Evolutionary conservation across 92 coral and sea anemone genomes (phyloP), one percentile per base, ranked within the genome.

Genomic region (Porites cylindrica): DNA sequence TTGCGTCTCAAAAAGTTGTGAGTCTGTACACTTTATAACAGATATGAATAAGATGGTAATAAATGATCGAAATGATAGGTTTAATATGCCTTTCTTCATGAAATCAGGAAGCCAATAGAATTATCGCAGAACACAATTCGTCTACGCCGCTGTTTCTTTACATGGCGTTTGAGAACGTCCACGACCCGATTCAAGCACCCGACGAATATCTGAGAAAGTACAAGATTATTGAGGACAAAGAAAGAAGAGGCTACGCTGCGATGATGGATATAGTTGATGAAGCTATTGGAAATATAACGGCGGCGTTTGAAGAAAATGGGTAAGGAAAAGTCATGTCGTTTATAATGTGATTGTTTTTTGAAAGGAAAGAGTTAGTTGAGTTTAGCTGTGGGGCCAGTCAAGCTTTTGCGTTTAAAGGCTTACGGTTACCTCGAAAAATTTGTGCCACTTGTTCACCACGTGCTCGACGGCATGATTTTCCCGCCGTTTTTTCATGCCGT

Each of bases 81-180:
- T 20, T 24, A 5, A 56, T 6, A 19, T 52, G 18, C 17, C 8
- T 18, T 10, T 77, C 50, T 20, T 50, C 1, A 18, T 83, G 19
- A 70, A 8, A 69, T 38, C 82, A 92, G 95, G 91, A 64, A 50
- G 91, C 91, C 53, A 62, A 81, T 19, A 79, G 79, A 63, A 82
- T 90, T 38, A 75, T 92, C 10, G 17, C 66, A 14, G 78, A 73
- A 2, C 95, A 92, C 64, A 54, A 92, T 69, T 85, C 91, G 20
- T 77, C 93, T 17, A 78, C 76, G 72, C 95, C 95, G 8, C 61
- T 92, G 80, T 92, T 92, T 70, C 65, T 92, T 75, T 90, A 92
- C 82, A 81, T 92, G 60, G 93, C 95, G 58, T 92, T 90, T 82
- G 93, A 92, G 90, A 92, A 92, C 61, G 95, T 92, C 26, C 95